These are phyloP conservation scores for Smittia aterrima DNA, from an alignment of 2,888 invertebrate species.

Conservation along the genomic window DNA sequence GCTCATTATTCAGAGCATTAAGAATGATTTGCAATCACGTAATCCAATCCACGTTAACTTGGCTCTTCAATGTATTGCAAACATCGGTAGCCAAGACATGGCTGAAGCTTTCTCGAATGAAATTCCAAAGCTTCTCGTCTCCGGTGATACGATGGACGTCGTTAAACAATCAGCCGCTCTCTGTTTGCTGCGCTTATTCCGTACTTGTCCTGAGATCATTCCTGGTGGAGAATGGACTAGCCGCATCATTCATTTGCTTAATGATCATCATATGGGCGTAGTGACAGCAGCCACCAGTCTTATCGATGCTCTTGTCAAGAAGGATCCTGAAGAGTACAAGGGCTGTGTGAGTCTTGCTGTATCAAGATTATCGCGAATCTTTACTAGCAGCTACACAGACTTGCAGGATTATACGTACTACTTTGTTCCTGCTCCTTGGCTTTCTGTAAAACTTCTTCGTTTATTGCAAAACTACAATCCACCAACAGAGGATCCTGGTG, in stretches of 20 bases:
- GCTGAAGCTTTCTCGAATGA: constrained; percentile 99
- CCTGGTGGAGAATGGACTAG: constrained; percentile 99
- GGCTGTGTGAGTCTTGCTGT: constrained; percentile 98
- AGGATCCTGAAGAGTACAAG: constrained; percentile 98
- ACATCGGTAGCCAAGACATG: constrained; percentile 99
- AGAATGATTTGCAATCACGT: constrained; percentile 93
- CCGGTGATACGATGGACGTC: constrained; percentile 98
- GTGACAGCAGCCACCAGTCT: constrained; percentile 98
- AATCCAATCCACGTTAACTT: constrained; percentile 99
- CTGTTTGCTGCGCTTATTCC: constrained; percentile 87
- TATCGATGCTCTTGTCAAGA: constrained; percentile 97
- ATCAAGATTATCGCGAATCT: constrained; percentile 94
- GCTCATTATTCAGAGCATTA: constrained; percentile 97
- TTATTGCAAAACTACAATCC: constrained; percentile 98
- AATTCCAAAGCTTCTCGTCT: constrained; percentile 96
- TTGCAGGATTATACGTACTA: constrained; percentile 99
- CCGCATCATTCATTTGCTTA: constrained; percentile 94
- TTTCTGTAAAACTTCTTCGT: constrained; percentile 94
- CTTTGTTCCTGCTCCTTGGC: constrained; percentile 99
- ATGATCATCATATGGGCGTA: constrained; percentile 99
- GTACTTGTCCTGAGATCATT: constrained; percentile 94
- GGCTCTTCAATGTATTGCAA: constrained; percentile 98
- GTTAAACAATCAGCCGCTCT: constrained; percentile 99
- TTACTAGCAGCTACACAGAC: constrained; percentile 98
- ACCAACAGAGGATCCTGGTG: constrained; percentile 93